Percentiles rank a stretch among this genome's conserved stretches.
Evolutionary conservation across 2,113 vertebrate species (phyloP).

Genomic region (Myotis davidii): DNA sequence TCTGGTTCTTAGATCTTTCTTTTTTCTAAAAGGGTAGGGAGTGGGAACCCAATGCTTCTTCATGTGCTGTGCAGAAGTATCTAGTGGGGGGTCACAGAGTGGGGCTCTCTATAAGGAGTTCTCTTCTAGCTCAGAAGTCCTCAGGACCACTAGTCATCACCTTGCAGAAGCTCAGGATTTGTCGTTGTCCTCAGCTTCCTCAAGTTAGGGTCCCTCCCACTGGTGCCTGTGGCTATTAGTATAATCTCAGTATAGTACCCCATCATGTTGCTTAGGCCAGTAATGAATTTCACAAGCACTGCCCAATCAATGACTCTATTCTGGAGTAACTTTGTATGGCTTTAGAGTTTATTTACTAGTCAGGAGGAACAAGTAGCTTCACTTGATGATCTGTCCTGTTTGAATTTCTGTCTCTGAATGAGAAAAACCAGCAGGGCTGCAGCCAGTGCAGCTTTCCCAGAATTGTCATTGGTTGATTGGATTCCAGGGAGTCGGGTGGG

Average conservation of each 20-base stretch:
- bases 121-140: background rate
- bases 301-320: background rate
- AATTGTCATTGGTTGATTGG: background rate
- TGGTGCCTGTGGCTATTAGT: background rate
- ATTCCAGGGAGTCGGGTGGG: background rate
- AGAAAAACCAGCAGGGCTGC: conserved; percentile 15
- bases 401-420: conserved; percentile 17
- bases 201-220: background rate
- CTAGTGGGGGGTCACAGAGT: background rate
- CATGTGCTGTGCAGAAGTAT: conserved; percentile 5
- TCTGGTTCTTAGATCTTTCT: background rate
- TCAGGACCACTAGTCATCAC: background rate
- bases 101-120: background rate
- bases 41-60: background rate
- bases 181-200: too few relatives aligned
- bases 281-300: background rate
- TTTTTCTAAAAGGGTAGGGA: background rate
- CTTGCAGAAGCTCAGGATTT: background rate
- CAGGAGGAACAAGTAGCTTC: background rate
- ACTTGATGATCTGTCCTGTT: background rate
- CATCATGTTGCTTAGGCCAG: background rate
- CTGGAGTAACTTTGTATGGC: background rate
- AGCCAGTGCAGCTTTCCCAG: background rate
- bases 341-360: background rate
- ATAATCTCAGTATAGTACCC: background rate